Percentiles rank a stretch among this genome's conserved stretches.
These are phyloP conservation scores for Aspidiotus destructor DNA, from an alignment of 2,888 invertebrate genomes.

Conservation along the genomic window DNA sequence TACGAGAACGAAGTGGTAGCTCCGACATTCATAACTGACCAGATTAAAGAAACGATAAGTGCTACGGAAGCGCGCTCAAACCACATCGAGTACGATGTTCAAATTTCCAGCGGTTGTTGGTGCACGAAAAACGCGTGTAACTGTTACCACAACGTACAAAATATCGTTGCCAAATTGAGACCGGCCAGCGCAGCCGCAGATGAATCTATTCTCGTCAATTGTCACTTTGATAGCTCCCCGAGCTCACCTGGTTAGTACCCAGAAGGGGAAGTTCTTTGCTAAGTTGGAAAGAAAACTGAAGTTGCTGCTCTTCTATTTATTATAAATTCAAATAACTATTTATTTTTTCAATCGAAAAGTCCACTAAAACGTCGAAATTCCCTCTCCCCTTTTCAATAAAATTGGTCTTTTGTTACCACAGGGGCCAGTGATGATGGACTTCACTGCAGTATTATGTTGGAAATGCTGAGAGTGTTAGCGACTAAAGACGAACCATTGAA, in stretches of 20 bases:
- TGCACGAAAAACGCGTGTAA: slow-evolving; percentile 42
- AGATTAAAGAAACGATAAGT: slow-evolving; percentile 41
- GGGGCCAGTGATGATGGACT: slow-evolving; percentile 81
- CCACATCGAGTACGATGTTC: slow-evolving; percentile 43
- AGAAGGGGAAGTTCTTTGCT: too few relatives aligned
- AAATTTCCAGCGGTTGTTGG: slow-evolving; percentile 45
- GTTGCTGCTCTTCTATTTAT: too few relatives aligned
- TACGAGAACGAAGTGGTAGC: slow-evolving; percentile 40
- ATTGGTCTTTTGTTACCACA: neutral
- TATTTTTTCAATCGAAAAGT: neutral
- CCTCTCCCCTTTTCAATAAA: neutral
- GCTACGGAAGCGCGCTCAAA: slow-evolving; percentile 37
- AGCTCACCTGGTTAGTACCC: slow-evolving; percentile 34
- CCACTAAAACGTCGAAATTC: neutral
- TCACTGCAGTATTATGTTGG: slow-evolving; percentile 78
- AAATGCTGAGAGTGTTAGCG: slow-evolving; percentile 62
- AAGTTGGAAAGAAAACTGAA: too few relatives aligned
- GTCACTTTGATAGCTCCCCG: slow-evolving; percentile 48
- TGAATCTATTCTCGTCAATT: slow-evolving; percentile 46
- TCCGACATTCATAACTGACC: slow-evolving; percentile 42
- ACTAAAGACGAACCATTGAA: slow-evolving; percentile 50
- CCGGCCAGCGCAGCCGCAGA: slow-evolving; percentile 36
- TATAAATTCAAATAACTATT: neutral
- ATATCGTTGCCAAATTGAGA: slow-evolving; percentile 45
- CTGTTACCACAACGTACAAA: slow-evolving; percentile 42